These are phyloP conservation scores for Cephalopachus bancanus DNA, from an alignment of 2,797 vertebrate genomes.

Conservation along the genomic window DNA sequence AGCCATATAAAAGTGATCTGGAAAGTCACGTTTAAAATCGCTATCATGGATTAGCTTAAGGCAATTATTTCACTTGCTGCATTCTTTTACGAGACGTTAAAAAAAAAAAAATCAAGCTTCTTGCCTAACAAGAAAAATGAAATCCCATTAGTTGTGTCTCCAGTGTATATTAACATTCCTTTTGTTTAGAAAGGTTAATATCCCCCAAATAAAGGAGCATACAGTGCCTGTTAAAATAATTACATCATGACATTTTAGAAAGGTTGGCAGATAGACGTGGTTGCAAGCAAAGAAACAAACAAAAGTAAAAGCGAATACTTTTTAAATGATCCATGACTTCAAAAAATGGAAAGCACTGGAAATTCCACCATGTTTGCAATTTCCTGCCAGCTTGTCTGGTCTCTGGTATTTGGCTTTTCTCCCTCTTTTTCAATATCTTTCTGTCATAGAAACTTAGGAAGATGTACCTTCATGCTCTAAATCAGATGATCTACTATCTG, in stretches of 20 bases:
- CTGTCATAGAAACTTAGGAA: constrained; percentile 62
- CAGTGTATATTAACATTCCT: constrained; percentile 91
- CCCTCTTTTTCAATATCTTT: constrained; percentile 56
- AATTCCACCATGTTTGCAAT: constrained; percentile 24
- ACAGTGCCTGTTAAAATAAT: constrained; percentile 94
- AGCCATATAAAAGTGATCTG: constrained; percentile 88
- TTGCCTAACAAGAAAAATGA: constrained; percentile 92
- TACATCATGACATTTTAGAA: constrained; percentile 92
- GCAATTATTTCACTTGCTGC: constrained; percentile 90
- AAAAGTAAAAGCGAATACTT: constrained; percentile 80
- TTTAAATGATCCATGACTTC: constrained; percentile 77
- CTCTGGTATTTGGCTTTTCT: neutral
- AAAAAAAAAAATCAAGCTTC: constrained; percentile 88
- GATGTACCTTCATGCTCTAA: neutral
- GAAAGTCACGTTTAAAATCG: constrained; percentile 89
- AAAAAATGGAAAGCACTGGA: constrained; percentile 35
- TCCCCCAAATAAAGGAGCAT: constrained; percentile 92
- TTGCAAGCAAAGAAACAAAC: constrained; percentile 88
- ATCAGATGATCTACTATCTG: constrained; percentile 46
- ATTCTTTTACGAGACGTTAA: constrained; percentile 88
- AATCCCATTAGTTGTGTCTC: constrained; percentile 95
- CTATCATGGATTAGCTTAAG: constrained; percentile 91
- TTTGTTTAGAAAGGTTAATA: constrained; percentile 93
- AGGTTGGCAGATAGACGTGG: constrained; percentile 90
- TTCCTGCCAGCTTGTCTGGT: neutral